Percentiles rank a stretch among this genome's conserved stretches.
phyloP scores from a whole-genome alignment of 92 coral and sea anemone species.

The Epizoanthus illoricatus region DNA sequence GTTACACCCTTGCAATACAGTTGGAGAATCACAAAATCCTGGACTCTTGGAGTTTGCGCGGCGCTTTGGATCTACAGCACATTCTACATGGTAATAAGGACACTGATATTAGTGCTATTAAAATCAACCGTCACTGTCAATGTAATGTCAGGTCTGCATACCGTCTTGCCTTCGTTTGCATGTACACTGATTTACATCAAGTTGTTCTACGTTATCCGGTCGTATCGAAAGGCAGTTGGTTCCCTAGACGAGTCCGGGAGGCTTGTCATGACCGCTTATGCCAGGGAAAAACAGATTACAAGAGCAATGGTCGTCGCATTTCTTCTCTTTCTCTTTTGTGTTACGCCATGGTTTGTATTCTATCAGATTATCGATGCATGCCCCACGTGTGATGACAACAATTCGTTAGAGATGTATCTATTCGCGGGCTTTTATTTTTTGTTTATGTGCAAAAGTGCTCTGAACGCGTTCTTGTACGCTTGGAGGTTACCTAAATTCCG shows the following conservation, averaged over 20 bases:
- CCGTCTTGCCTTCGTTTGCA: constrained; percentile 67
- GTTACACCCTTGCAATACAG: constrained; percentile 58
- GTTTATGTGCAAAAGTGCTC: constrained; percentile 65
- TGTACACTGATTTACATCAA: constrained; percentile 53
- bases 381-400: constrained; percentile 67
- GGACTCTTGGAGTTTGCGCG: constrained; percentile 32
- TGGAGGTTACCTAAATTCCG: constrained; percentile 76
- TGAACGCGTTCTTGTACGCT: constrained; percentile 75
- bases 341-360: constrained; percentile 78
- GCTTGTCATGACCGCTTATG: constrained; percentile 66
- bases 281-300: constrained; percentile 69
- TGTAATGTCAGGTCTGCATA: constrained; percentile 69
- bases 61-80: constrained; percentile 61
- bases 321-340: constrained; percentile 61
- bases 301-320: constrained; percentile 54
- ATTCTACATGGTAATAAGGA: constrained; percentile 62
- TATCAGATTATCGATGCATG: constrained; percentile 77
- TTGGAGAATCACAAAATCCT: constrained; percentile 46
- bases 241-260: constrained; percentile 62
- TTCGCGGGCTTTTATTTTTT: constrained; percentile 66
- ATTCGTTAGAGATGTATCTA: constrained; percentile 63
- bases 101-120: constrained; percentile 39
- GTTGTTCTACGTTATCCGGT: constrained; percentile 48
- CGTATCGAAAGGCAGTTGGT: constrained; percentile 45
- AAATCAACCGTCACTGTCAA: constrained; percentile 46